phyloP scores from a whole-genome alignment of 2,888 invertebrate species.

The Apotomis capreana region DNA sequence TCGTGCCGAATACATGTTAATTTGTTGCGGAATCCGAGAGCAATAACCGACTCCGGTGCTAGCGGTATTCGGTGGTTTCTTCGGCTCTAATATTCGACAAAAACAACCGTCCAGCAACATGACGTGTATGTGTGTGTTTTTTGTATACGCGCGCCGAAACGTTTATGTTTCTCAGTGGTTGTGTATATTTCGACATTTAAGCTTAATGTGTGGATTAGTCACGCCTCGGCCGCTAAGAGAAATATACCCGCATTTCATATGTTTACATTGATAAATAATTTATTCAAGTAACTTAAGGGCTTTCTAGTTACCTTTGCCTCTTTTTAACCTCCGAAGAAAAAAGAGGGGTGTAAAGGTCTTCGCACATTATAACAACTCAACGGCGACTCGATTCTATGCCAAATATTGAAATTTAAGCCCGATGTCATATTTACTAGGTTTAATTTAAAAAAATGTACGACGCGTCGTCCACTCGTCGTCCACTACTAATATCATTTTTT shows the following conservation, averaged over 20 bases:
- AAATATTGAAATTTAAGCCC: too few species aligned
- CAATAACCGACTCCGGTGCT: slow-evolving; percentile 79
- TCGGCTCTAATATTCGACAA: slow-evolving; percentile 78
- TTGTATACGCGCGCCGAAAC: slow-evolving; percentile 58
- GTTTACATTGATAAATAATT: slow-evolving; percentile 27
- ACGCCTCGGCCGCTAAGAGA: slow-evolving; percentile 65
- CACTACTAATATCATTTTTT: too few species aligned
- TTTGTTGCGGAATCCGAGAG: slow-evolving; percentile 83
- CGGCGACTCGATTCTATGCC: too few species aligned
- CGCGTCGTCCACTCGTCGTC: too few species aligned
- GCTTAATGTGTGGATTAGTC: slow-evolving; percentile 72
- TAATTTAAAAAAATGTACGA: too few species aligned
- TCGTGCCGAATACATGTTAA: slow-evolving; percentile 83
- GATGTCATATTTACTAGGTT: too few species aligned
- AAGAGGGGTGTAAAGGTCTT: too few species aligned
- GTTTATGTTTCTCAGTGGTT: slow-evolving; percentile 61
- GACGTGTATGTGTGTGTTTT: slow-evolving; percentile 43
- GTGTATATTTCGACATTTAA: slow-evolving; percentile 71
- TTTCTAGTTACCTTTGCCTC: too few species aligned
- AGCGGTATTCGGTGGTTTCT: slow-evolving; percentile 82
- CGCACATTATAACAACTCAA: too few species aligned
- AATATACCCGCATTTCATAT: slow-evolving; percentile 51
- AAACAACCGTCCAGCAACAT: slow-evolving; percentile 64
- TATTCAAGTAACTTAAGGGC: too few species aligned
- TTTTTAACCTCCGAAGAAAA: too few species aligned